These are phyloP conservation scores for Micrasema longulum DNA, from an alignment of 1,140 invertebrate genomes.

Conservation along the genomic window DNA sequence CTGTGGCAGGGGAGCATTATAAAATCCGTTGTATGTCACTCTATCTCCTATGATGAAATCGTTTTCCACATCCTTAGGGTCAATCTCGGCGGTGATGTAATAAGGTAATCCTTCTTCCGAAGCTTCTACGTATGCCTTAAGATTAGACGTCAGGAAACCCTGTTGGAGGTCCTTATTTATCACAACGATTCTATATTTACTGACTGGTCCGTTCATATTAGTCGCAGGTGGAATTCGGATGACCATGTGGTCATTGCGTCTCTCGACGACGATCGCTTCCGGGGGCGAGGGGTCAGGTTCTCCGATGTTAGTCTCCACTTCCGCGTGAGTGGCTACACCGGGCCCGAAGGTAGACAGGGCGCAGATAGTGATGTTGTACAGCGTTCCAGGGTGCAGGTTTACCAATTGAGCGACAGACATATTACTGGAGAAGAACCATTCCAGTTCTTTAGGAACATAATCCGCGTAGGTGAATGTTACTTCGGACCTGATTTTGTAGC, in stretches of 20 bases:
- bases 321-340: constrained; percentile 68
- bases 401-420: constrained; percentile 67
- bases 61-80: constrained; percentile 68
- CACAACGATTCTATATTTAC: constrained; percentile 78
- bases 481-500: constrained; percentile 65
- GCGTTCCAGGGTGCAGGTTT: constrained; percentile 77
- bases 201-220: constrained; percentile 82
- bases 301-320: constrained; percentile 77
- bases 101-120: constrained; percentile 74
- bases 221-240: constrained; percentile 72
- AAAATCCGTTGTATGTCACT: constrained; percentile 78
- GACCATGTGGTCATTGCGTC: constrained; percentile 69
- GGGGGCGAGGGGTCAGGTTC: constrained; percentile 75
- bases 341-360: constrained; percentile 73
- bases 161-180: constrained; percentile 73
- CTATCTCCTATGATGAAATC: constrained; percentile 84
- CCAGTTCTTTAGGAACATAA: constrained; percentile 57
- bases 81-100: constrained; percentile 84
- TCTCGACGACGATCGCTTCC: constrained; percentile 72
- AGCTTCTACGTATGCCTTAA: constrained; percentile 72
- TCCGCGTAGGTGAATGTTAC: constrained; percentile 66
- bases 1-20: constrained; percentile 80
- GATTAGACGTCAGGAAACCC: constrained; percentile 70
- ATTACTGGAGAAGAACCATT: constrained; percentile 67
- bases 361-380: constrained; percentile 77